phyloP scores from a whole-genome alignment of 2,113 vertebrate genomes.

The Chauna torquata region DNA sequence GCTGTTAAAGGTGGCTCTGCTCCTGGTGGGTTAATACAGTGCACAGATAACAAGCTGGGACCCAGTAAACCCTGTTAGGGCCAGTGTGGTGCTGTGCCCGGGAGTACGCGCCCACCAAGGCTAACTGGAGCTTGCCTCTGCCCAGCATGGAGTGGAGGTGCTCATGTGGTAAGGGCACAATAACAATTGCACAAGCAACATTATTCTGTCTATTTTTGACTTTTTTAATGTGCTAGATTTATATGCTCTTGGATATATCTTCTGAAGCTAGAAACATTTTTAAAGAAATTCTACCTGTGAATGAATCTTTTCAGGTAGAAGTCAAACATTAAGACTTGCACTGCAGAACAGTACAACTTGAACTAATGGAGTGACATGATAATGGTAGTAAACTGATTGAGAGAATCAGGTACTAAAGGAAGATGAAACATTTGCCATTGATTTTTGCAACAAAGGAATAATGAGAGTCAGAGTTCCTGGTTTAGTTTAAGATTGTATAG shows the following conservation, averaged over 20 bases:
- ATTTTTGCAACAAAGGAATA: neutral
- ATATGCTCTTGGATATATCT: neutral
- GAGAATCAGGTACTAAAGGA: neutral
- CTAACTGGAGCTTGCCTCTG: neutral
- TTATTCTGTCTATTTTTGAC: neutral
- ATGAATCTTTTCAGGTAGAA: neutral
- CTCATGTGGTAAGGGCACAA: fast-evolving
- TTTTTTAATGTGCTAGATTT: neutral
- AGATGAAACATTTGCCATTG: neutral
- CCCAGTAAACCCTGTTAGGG: neutral
- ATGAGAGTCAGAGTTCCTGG: neutral
- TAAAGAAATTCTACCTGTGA: fast-evolving
- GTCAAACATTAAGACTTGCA: neutral
- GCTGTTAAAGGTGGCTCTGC: neutral
- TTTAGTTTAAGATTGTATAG: neutral
- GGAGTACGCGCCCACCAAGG: fast-evolving
- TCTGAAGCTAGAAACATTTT: neutral
- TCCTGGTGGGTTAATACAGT: neutral
- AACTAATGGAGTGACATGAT: neutral
- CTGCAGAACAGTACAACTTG: neutral
- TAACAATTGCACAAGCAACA: neutral
- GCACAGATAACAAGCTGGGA: neutral
- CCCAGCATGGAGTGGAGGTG: fast-evolving
- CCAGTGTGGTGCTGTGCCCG: fast-evolving
- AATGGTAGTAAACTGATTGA: neutral